Percentiles rank a stretch among this genome's conserved stretches.
phyloP scores from a whole-genome alignment of 2,888 invertebrate genomes.

The Prenolepis imparis region DNA sequence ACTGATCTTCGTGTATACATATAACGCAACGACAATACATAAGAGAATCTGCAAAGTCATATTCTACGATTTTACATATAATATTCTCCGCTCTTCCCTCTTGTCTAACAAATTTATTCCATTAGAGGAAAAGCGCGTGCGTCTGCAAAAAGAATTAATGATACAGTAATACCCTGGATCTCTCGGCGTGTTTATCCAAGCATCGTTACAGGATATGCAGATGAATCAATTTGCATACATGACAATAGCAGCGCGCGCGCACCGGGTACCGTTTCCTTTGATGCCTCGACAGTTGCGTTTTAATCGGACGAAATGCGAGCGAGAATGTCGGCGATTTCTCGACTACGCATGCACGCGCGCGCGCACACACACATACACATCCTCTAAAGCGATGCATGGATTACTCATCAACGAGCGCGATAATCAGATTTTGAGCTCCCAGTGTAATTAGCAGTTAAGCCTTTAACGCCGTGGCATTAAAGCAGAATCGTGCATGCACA shows the following conservation, averaged over 20 bases:
- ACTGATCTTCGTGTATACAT: neutral
- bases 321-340: conserved; percentile 36
- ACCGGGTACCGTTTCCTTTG: conserved; percentile 54
- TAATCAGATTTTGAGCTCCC: conserved; percentile 50
- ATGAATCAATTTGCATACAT: conserved; percentile 30
- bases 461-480: conserved; percentile 39
- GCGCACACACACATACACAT: conserved; percentile 21
- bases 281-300: conserved; percentile 59
- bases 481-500: conserved; percentile 46
- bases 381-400: conserved; percentile 39
- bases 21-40: neutral
- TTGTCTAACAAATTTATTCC: conserved; percentile 18
- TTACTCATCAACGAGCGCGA: conserved; percentile 47
- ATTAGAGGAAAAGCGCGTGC: conserved; percentile 6
- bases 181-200: conserved; percentile 1
- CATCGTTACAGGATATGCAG: conserved; percentile 16
- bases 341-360: conserved; percentile 23
- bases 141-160: conserved; percentile 2
- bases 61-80: neutral
- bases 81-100: too few relatives aligned
- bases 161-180: neutral
- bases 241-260: conserved; percentile 5
- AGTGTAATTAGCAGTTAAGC: conserved; percentile 49
- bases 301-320: conserved; percentile 53
- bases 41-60: neutral